Evolutionary conservation across 1,140 invertebrate species (phyloP), one percentile per base, ranked within the genome.

Genomic region (Drosophila murphyi): DNA sequence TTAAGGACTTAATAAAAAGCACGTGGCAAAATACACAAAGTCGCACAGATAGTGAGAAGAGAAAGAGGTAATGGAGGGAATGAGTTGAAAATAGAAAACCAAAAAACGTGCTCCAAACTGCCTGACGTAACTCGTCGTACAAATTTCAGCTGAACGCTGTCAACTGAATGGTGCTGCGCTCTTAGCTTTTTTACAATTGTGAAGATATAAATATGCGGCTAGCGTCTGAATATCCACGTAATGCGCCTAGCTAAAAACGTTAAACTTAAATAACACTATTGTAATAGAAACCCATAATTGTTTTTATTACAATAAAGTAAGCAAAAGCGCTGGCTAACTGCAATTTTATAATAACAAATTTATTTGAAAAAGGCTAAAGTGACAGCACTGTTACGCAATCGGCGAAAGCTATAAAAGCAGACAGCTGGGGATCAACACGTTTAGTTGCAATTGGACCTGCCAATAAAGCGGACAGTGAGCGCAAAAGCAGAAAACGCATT

Each of bases 41-140:
- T n/a, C n/a, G n/a, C n/a, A n/a, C n/a, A n/a, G n/a, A n/a, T n/a
- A n/a, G n/a, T n/a, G n/a, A n/a, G 20, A 45, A 45, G 43, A 12
- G 20, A 4, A 3, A 43, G 8, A 28, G 28, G 7, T 10, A 50
- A 4, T 29, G 4, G 29, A 3, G 48, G 32, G 31, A 8, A 37
- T 4, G 12, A 62, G 3, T 12, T 45, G 28, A 12, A 4, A 0
- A 4, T 43, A 51, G 43, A 72, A 20, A 47, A 55, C 34, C 29
- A 28, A n/a, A 48, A 55, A 37, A 45, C 29, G 47, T 34, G 45
- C 34, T 51, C 41, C 55, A 81, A 67, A 61, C 4, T 39, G 60
- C 60, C 5, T 71, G 80, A 81, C 56, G 69, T 37, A 82, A 81
- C 63, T 50, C 5, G 73, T 20, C 20, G 20, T 20, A 5, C 28